These are phyloP conservation scores for Orthosia incerta DNA, from an alignment of 2,888 invertebrate genomes.

Conservation along the genomic window DNA sequence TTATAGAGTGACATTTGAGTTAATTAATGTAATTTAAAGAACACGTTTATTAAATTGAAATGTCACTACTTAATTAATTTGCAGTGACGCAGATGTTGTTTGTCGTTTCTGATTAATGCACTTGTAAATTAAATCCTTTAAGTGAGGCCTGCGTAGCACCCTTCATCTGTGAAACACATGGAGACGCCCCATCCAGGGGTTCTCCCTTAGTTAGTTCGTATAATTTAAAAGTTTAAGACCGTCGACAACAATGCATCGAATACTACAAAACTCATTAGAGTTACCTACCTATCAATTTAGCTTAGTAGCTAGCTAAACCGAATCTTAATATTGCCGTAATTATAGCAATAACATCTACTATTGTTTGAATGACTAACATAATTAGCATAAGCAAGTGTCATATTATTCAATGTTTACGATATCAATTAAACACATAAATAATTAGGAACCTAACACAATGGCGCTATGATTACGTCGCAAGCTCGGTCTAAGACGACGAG, in stretches of 20 bases:
- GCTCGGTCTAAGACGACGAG: slow-evolving; percentile 40
- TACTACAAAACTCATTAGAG: not conserved
- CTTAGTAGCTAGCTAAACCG: not conserved
- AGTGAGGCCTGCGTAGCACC: slow-evolving; percentile 17
- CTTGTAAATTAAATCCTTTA: slow-evolving; percentile 40
- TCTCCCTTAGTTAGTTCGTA: slow-evolving; percentile 6
- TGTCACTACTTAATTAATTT: slow-evolving; percentile 44
- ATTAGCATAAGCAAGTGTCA: slow-evolving; percentile 11
- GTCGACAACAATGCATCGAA: not conserved
- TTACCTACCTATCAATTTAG: not conserved
- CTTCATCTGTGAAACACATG: slow-evolving; percentile 8
- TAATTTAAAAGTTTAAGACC: not conserved
- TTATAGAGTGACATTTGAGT: not conserved
- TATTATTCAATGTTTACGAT: slow-evolving; percentile 45
- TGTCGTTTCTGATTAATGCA: slow-evolving; percentile 54
- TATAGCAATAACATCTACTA: slow-evolving; percentile 4
- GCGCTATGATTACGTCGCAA: slow-evolving; percentile 27
- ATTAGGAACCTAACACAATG: slow-evolving; percentile 26
- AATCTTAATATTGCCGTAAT: not conserved
- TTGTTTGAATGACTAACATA: slow-evolving; percentile 28
- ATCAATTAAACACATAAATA: slow-evolving; percentile 45
- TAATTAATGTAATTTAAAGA: slow-evolving; percentile 9
- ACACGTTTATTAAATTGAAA: slow-evolving; percentile 3
- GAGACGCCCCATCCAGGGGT: not conserved
- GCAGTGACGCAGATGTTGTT: slow-evolving; percentile 41